Base-by-base conservation (phyloP, 2,797 vertebrate genomes). In the Myoxocephalus aenaeus region DNA sequence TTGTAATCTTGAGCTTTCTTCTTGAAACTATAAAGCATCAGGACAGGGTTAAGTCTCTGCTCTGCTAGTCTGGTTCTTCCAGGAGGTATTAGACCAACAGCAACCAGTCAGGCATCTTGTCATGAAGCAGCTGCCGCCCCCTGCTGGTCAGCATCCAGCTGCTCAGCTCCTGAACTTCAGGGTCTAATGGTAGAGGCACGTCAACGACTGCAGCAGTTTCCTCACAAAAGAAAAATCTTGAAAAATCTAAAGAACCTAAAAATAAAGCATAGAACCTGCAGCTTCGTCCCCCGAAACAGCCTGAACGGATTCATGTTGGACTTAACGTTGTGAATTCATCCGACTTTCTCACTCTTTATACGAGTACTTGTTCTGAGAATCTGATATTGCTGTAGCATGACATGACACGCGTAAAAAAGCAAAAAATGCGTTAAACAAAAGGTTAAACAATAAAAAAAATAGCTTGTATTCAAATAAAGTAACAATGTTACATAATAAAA, bases 91-190 rank as follows among this genome's bases (percentile, higher is more conserved):
- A 22, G 14, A 64, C 58, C 27, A 2, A 79, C 1, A 34, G 15
- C 48, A 9, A 34, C 15, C 48, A 9, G 38, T 36, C 67, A 73
- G 29, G 34, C 61, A 77, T 74, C n/a, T 4, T 32, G 3, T 32
- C 29, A 32, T 34, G 34, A 79, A 77, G 51, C 51, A 51, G 38
- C 53, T 81, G 83, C 61, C 27, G 78, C 87, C 92, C 82, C 78
- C 90, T 91, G 83, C 81, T 93, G 90, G 79, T 50, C 62, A 14
- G 10, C 46, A 34, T 56, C 50, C 48, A 62, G 50, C 50, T 56
- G 34, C 57, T 44, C 17, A 34, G 57, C 22, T 4, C 25, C 14
- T 50, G 48, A 46, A 46, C 15, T 18, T 7, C 44, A 46, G 44
- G 14, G 46, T 20, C 20, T 50, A n/a, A 8, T 34, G 34, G 20